Evolutionary conservation across 2,797 vertebrate species (phyloP), one percentile per base, ranked within the genome.

Genomic region (Aselliscus stoliczkanus): DNA sequence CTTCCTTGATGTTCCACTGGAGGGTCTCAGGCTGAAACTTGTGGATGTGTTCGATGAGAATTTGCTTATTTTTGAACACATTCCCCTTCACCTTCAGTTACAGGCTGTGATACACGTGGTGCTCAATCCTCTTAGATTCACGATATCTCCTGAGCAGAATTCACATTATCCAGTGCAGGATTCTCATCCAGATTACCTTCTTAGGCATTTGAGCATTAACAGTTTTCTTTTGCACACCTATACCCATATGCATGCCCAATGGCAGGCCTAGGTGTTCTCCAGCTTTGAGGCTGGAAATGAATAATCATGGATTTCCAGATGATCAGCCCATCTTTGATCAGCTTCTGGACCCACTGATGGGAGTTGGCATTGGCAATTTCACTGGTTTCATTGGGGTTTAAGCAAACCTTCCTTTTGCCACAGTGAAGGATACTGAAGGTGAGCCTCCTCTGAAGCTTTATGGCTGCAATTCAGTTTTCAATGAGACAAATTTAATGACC

Each of bases 1-100:
- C 99, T 98, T 99, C 99, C 98, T 99, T 99, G 34, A 99, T 99
- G 99, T 99, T 99, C 95, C 99, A 99, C 65, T 99, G 98, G 95
- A 99, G 99, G 94, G 99, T 99, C 86, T 99, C 99, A 0, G 99
- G 99, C 98, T 99, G 99, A 96, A 99, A 99, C 99, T 99, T 99
- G 98, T 99, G 99, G 97, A 99, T 99, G 98, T 99, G 99, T 98
- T 99, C 99, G 99, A 99, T 99, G 34, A 99, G 98, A 98, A 99
- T 99, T 82, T 99, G 98, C 97, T 99, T 99, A 97, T 99, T 99
- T 98, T 99, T 99, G 98, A 99, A 99, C 94, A 99, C 99, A 1
- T 99, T 99, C 82, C 99, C 99, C 98, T 99, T 99, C 31, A 99
- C 99, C 96, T 98, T 99, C 98, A 99, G 98, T 98, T 99, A 99